Evolutionary conservation across 2,113 vertebrate genomes (phyloP).

Genomic region (Hippoglossus stenolepis): DNA sequence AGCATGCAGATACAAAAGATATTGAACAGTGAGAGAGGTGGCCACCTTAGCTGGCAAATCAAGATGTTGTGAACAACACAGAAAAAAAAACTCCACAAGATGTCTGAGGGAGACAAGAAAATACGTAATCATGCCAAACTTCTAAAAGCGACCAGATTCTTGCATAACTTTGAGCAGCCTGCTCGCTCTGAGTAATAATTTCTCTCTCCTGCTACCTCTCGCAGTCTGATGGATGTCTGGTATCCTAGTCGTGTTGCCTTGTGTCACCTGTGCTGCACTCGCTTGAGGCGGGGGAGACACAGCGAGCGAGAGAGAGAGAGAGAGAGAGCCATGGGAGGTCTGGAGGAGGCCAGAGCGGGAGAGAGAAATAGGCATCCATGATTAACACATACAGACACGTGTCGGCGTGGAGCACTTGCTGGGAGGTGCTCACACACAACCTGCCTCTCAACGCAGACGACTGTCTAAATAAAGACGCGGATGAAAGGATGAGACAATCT

Average conservation of each 20-base stretch:
- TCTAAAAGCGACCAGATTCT: conserved; percentile 32
- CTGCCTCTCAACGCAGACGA: conserved; percentile 54
- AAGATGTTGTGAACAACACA: conserved; percentile 27
- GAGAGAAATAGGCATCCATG: conserved; percentile 69
- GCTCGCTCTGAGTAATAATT: conserved; percentile 55
- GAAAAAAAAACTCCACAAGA: neutral
- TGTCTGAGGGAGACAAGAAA: conserved; percentile 24
- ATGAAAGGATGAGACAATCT: conserved; percentile 9
- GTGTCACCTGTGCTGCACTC: conserved; percentile 68
- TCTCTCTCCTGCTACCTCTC: conserved; percentile 58
- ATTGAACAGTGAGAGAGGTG: conserved; percentile 35
- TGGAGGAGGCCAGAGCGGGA: conserved; percentile 57
- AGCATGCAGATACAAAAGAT: conserved; percentile 54
- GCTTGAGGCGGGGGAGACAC: conserved; percentile 51
- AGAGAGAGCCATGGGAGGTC: conserved; percentile 64
- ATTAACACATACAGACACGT: conserved; percentile 74
- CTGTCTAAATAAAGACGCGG: conserved; percentile 55
- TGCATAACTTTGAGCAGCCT: conserved; percentile 59
- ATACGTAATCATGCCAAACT: conserved; percentile 22
- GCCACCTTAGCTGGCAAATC: conserved; percentile 14
- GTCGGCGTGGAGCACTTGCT: conserved; percentile 58
- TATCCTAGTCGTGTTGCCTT: conserved; percentile 60
- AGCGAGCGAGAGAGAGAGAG: conserved; percentile 48
- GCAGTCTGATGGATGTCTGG: conserved; percentile 60
- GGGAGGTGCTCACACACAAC: conserved; percentile 66